A percentile compares a stretch with the other conserved stretches of the same genome.
phyloP scores from a whole-genome alignment of 2,113 vertebrate genomes.

The Lagenorhynchus albirostris region DNA sequence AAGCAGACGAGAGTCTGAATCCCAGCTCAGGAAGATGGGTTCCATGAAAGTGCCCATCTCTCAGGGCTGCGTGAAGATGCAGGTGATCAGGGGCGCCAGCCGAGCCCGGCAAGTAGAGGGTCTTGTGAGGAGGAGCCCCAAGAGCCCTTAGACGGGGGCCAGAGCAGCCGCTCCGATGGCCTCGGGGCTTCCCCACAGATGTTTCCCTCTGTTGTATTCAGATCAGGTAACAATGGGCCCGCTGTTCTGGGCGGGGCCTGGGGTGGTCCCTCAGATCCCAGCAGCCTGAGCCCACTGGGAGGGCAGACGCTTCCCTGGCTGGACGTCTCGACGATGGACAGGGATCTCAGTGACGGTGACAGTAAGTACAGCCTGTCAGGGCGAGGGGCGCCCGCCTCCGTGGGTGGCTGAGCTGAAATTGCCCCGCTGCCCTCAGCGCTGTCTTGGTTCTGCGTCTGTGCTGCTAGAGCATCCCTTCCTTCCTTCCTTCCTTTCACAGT shows the following conservation, averaged over 20 bases:
- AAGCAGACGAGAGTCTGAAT: not conserved
- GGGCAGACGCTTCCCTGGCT: not conserved
- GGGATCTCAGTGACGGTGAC: constrained; percentile 9
- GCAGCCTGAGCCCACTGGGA: not conserved
- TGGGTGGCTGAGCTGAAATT: accelerated
- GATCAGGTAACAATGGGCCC: constrained; percentile 17
- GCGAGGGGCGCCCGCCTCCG: accelerated
- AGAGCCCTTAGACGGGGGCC: not conserved
- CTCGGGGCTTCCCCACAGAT: not conserved
- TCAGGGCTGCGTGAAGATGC: not conserved
- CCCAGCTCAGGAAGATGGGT: not conserved
- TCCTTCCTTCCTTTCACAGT: not conserved
- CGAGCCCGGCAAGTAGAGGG: not conserved
- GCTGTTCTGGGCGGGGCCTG: constrained; percentile 47
- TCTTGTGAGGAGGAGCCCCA: not conserved
- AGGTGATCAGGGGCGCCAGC: not conserved
- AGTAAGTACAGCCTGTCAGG: constrained; percentile 59
- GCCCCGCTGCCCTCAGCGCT: not conserved
- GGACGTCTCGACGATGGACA: constrained; percentile 57
- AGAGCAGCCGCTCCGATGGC: not conserved
- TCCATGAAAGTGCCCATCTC: too few species aligned
- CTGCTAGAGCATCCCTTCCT: too few species aligned
- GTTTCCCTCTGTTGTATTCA: constrained; percentile 45
- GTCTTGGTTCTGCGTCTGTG: not conserved
- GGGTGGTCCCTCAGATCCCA: not conserved